Conservation (phyloP, 2,888 invertebrate genomes). For the Lobophora halterata region DNA sequence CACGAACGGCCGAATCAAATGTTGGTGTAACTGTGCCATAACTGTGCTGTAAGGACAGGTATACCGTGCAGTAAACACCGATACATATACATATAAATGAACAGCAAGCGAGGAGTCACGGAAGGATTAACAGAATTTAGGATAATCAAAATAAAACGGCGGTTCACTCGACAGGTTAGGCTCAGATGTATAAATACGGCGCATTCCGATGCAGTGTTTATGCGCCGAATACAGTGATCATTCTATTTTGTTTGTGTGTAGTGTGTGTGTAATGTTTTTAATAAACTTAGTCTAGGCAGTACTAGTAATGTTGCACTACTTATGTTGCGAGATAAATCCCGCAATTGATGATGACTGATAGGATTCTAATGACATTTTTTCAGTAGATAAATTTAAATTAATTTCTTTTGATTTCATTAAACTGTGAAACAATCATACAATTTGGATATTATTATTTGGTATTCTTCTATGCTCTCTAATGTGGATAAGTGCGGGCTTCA, state of each 20-base stretch:
- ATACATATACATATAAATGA: conserved; percentile 58
- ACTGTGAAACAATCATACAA: conserved; percentile 40
- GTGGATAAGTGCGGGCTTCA: conserved; percentile 56
- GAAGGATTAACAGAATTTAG: conserved; percentile 61
- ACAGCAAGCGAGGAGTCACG: conserved; percentile 72
- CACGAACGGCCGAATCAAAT: conserved; percentile 68
- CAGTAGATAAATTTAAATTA: conserved; percentile 8
- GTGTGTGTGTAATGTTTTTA: conserved; percentile 37
- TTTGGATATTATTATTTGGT: conserved; percentile 14
- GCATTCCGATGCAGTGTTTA: conserved; percentile 70
- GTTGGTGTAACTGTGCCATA: conserved; percentile 67
- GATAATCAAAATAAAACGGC: conserved; percentile 54
- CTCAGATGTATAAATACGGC: conserved; percentile 59
- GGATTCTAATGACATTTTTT: conserved; percentile 45
- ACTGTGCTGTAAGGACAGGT: conserved; percentile 73
- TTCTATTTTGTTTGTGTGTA: conserved; percentile 49
- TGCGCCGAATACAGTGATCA: conserved; percentile 50
- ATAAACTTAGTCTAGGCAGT: conserved; percentile 50
- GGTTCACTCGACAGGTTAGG: conserved; percentile 65
- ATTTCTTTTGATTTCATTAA: conserved; percentile 32
- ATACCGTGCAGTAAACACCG: conserved; percentile 74
- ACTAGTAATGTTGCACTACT: conserved; percentile 37
- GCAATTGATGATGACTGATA: conserved; percentile 15
- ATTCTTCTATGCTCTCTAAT: conserved; percentile 43
- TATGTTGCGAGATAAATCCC: conserved; percentile 5